Conservation (phyloP, 1,140 invertebrate species). For the Drosophila kohkoa region DNA sequence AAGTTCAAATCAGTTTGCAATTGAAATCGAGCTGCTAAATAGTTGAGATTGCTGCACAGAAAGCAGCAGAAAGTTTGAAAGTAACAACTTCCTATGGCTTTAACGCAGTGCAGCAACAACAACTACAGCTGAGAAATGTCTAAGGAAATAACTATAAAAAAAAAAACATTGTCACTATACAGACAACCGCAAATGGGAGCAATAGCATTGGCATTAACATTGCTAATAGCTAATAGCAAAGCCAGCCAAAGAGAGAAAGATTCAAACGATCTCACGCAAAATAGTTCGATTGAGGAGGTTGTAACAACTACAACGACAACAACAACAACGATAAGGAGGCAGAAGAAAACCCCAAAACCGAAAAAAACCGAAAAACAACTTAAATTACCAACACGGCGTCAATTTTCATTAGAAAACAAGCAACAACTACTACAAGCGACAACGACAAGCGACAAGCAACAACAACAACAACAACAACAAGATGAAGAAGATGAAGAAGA, state of each 20-base stretch:
- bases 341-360: slow-evolving; percentile 49
- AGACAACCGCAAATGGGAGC: slow-evolving; percentile 17
- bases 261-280: slow-evolving; percentile 47
- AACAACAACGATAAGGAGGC: neutral
- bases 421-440: slow-evolving; percentile 18
- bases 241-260: slow-evolving; percentile 4
- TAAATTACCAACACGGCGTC: slow-evolving; percentile 80
- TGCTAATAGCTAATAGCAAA: slow-evolving; percentile 23
- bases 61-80: too few relatives aligned
- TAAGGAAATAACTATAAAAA: neutral
- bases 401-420: slow-evolving; percentile 81
- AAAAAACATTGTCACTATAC: neutral
- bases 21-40: too few relatives aligned
- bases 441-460: neutral
- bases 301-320: slow-evolving; percentile 5
- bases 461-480: neutral
- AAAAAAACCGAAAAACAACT: slow-evolving; percentile 71
- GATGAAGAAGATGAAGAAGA: too few relatives aligned
- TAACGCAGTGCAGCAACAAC: neutral
- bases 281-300: slow-evolving; percentile 48
- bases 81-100: neutral
- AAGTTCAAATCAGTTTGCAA: too few relatives aligned
- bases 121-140: slow-evolving; percentile 7
- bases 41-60: too few relatives aligned
- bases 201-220: neutral